Evolutionary conservation across 2,113 vertebrate genomes (phyloP).

Genomic region (Platysteira castanea): DNA sequence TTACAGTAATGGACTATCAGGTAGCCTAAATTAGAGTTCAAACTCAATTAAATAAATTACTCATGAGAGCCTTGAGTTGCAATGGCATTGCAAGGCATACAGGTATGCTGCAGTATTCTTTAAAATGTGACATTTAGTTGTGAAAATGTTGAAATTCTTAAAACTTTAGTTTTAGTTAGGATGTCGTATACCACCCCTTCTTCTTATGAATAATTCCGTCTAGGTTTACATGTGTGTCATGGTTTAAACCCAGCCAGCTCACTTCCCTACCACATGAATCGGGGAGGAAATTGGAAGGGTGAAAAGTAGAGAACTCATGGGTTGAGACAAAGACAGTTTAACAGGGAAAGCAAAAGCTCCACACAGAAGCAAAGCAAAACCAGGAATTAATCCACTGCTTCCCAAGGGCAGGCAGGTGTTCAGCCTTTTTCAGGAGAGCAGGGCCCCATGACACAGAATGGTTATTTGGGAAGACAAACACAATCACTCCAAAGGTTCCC

Average conservation of each 20-base stretch:
- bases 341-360: neutral
- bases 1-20: neutral
- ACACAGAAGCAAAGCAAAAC: neutral
- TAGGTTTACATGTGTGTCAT: neutral
- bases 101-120: neutral
- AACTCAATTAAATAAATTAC: neutral
- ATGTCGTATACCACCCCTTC: neutral
- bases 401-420: neutral
- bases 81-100: neutral
- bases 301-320: neutral
- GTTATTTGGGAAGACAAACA: neutral
- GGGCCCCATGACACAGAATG: rapidly evolving
- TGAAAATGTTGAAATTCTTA: neutral
- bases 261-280: neutral
- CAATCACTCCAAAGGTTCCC: neutral
- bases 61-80: neutral
- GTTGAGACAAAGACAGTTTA: neutral
- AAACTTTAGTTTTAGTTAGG: neutral
- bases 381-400: neutral
- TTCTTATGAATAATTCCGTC: neutral
- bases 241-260: neutral
- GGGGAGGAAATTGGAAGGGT: rapidly evolving
- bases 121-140: neutral
- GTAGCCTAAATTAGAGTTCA: neutral
- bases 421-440: neutral